Evolutionary conservation across 1,140 invertebrate species (phyloP).

Genomic region (Drepana arcuata): DNA sequence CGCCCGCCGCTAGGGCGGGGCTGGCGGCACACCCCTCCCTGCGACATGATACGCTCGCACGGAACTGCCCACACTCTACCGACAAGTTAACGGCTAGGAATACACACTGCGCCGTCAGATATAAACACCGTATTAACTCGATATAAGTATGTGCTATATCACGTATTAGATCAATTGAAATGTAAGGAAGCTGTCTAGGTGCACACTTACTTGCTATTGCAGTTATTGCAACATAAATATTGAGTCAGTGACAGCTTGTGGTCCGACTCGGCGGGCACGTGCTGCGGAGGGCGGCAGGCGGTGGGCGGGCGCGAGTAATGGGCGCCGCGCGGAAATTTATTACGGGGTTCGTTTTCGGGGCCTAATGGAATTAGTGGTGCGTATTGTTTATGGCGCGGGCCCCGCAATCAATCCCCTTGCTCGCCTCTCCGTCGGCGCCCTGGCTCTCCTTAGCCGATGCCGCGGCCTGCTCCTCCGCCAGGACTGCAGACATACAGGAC

Average conservation of each 20-base stretch:
- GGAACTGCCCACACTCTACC: too few relatives aligned
- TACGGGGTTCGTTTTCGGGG: slow-evolving; percentile 22
- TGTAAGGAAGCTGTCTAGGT: too few relatives aligned
- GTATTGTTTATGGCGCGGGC: slow-evolving; percentile 26
- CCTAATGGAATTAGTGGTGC: slow-evolving; percentile 32
- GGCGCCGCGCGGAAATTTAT: slow-evolving; percentile 24
- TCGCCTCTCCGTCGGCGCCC: neutral
- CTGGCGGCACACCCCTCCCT: slow-evolving; percentile 1
- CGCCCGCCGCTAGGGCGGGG: slow-evolving; percentile 24
- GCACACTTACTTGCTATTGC: too few relatives aligned
- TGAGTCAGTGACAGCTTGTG: too few relatives aligned
- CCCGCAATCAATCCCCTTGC: slow-evolving; percentile 15
- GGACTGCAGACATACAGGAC: too few relatives aligned
- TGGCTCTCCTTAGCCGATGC: neutral
- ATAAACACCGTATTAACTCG: too few relatives aligned
- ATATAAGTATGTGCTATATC: too few relatives aligned
- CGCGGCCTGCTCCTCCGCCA: slow-evolving; percentile 2
- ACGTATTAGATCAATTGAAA: too few relatives aligned
- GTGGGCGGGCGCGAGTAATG: slow-evolving; percentile 20
- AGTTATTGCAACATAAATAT: too few relatives aligned
- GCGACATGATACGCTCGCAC: too few relatives aligned
- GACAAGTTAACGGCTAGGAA: too few relatives aligned
- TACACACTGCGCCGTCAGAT: too few relatives aligned
- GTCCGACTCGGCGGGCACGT: slow-evolving; percentile 12
- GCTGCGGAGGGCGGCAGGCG: slow-evolving; percentile 15